Evolutionary conservation across 2,888 invertebrate genomes (phyloP).

Genomic region (Rotaria sp.): DNA sequence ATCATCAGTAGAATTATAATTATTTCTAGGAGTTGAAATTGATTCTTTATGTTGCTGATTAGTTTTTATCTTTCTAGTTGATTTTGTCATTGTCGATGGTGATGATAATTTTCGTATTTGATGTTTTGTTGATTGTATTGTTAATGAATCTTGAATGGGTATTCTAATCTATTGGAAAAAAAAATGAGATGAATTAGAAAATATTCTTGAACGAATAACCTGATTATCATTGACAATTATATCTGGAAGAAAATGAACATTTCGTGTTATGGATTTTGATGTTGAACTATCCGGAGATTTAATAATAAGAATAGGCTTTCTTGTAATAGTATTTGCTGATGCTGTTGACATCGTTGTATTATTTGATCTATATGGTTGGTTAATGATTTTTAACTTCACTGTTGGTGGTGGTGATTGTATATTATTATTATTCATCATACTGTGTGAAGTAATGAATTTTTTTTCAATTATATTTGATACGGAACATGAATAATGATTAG

Average conservation of each 20-base stretch:
- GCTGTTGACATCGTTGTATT: neutral
- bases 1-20: no score
- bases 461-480: neutral
- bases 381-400: neutral
- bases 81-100: no score
- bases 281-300: neutral
- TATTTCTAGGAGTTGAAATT: no score
- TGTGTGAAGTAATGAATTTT: neutral
- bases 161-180: neutral
- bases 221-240: neutral
- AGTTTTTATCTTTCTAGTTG: no score
- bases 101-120: no score
- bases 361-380: neutral
- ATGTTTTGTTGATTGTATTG: neutral
- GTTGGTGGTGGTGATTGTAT: neutral
- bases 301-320: neutral
- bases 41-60: no score
- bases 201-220: neutral
- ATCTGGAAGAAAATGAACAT: no score
- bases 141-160: neutral
- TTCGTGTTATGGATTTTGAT: neutral
- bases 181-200: neutral
- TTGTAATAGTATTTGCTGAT: neutral
- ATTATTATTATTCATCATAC: neutral
- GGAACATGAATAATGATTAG: neutral